Evolutionary conservation across 2,888 invertebrate genomes (phyloP).

Genomic region (Polyommatus iphigenia): DNA sequence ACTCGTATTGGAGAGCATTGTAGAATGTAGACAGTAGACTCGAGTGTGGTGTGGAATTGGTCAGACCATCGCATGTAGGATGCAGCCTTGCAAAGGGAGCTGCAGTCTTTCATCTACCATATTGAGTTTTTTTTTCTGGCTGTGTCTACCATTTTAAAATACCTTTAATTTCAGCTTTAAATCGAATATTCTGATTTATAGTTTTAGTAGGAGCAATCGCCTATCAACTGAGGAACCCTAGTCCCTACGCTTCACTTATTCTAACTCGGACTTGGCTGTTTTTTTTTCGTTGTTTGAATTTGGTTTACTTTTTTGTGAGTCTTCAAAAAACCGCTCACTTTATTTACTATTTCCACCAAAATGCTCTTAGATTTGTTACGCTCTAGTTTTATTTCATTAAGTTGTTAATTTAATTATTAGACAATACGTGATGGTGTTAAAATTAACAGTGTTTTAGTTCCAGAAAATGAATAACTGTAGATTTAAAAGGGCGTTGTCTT

Average conservation of each 20-base stretch:
- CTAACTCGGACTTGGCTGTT: not conserved
- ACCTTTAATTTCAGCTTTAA: too few species aligned
- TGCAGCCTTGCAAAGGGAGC: too few species aligned
- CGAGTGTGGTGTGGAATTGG: too few species aligned
- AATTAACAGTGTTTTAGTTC: not conserved
- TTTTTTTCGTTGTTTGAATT: not conserved
- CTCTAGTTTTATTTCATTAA: not conserved
- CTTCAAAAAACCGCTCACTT: not conserved
- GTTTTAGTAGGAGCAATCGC: not conserved
- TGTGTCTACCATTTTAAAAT: too few species aligned
- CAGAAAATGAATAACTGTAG: not conserved
- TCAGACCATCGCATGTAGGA: too few species aligned
- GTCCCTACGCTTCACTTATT: not conserved
- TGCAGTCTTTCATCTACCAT: too few species aligned
- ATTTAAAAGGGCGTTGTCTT: not conserved
- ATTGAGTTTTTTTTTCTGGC: too few species aligned
- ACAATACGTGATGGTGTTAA: not conserved
- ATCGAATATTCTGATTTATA: too few species aligned
- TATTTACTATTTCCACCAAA: not conserved
- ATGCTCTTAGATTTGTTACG: not conserved
- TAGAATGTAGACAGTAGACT: too few species aligned
- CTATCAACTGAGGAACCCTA: not conserved
- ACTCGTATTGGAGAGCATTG: too few species aligned
- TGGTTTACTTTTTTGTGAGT: slow-evolving; percentile 2
- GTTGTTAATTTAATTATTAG: slow-evolving; percentile 1